Evolutionary conservation across 2,888 invertebrate species (phyloP), one percentile per base, ranked within the genome.

Genomic region (Drosophila lacicola): DNA sequence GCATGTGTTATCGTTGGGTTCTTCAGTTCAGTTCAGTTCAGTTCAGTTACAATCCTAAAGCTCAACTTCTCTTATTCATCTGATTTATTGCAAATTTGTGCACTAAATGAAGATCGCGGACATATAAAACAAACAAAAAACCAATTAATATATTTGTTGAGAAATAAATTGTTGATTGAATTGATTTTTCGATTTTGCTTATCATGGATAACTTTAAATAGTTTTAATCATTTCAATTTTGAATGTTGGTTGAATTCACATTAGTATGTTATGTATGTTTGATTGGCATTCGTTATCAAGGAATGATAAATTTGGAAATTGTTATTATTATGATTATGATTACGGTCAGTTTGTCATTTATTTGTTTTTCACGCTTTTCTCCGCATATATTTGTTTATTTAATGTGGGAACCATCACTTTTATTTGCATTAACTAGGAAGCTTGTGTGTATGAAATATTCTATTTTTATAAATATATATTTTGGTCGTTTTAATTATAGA

Each of bases 401-500:
- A 4, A 29, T 29, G n/a, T 17, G 11, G 14, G 4, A 54, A 72
- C 29, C 36, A 61, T 51, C 57, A 55, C 54, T 50, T 65, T 57
- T 64, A 57, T 63, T 65, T 64, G 34, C 51, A 21, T 57, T 62
- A 77, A 49, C 47, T 60, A 56, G 46, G 64, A 64, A 56, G 46
- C 47, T 14, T 33, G 25, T 50, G 29, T 66, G 41, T 37, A 36
- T 58, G 44, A 49, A 44, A 39, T 44, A 41, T 19, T 67, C 82
- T 82, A 83, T 83, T 83, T 82, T 67, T 79, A 77, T 64, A 66
- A 67, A 47, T 53, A 69, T 68, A 65, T 71, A 57, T 74, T 73
- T 70, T 64, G 46, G 53, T 57, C 39, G 47, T 42, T 73, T 71
- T 78, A 73, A 73, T 56, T 70, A 55, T 67, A 78, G 69, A 68